Evolutionary conservation across 92 coral and sea anemone species (phyloP), one percentile per base, ranked within the genome.

Genomic region (Phenganax marumi): DNA sequence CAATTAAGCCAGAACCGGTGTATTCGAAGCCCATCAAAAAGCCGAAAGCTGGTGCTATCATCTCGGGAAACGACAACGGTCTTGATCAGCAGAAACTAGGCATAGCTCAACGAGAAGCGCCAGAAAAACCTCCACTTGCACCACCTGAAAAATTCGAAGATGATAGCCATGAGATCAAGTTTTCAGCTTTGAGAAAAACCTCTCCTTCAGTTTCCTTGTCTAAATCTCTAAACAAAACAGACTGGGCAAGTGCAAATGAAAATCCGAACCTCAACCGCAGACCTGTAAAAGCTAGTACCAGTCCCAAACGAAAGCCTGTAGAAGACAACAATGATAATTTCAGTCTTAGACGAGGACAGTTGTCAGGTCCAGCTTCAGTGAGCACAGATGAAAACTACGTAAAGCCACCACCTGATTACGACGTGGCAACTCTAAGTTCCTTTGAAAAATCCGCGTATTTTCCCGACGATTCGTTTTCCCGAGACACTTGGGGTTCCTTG

Each of bases 351-450:
- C 50, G 83, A 43, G 83, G 83, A 5, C 46, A 78, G 24, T 21
- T 62, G 43, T 78, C 83, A 7, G 64, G 48, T 53, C 69, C 70
- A 21, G 47, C 17, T 52, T 72, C 83, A 13, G 22, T 26, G 52
- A 46, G 0, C 11, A 48, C 57, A 46, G 64, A 18, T 14, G 70
- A 56, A 21, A 52, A 63, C 11, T 78, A 78, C 73, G 68, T 39
- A 13, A 47, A 78, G 17, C 83, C 83, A 21, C 73, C 73, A 47
- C 73, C 73, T 6, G 73, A 62, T 78, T 78, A 78, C 39, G 83
- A 78, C 33, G 14, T 14, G 51, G 58, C 58, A 52, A 63, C 73
- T 12, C 23, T 61, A 2, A 78, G 57, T 50, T 63, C 83, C 0
- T 22, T 50, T 19, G 83, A 13, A n/a, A 50, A 46, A 60, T 78